Evolutionary conservation across 2,797 vertebrate species (phyloP).

Genomic region (Pogonophryne albipinna): DNA sequence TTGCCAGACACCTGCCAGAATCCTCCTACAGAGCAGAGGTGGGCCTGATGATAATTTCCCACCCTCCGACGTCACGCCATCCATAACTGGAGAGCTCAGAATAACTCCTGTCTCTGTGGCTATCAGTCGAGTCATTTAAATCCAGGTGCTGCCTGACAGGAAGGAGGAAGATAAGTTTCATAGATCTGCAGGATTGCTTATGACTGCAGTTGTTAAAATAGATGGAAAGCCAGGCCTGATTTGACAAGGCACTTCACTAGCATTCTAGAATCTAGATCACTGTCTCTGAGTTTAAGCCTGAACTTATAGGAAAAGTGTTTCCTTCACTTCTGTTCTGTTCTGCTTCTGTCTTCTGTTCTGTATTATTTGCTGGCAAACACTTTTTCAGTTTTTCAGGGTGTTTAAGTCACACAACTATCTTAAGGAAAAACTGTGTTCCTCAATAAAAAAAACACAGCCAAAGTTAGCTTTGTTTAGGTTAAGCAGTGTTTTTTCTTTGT

Average conservation of each 20-base stretch:
- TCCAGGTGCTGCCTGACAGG: conserved; percentile 66
- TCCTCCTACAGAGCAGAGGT: neutral
- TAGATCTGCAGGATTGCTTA: conserved; percentile 71
- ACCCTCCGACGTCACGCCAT: conserved; percentile 15
- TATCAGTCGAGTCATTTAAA: conserved; percentile 61
- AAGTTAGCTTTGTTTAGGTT: too few species aligned
- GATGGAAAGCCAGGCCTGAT: conserved; percentile 51
- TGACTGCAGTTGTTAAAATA: conserved; percentile 73
- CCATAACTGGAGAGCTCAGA: conserved; percentile 17
- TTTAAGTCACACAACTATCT: too few species aligned
- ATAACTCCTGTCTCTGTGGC: conserved; percentile 42
- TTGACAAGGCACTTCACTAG: conserved; percentile 52
- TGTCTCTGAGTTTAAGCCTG: conserved; percentile 20
- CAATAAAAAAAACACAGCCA: too few species aligned
- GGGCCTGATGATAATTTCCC: conserved; percentile 11
- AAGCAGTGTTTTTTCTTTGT: too few species aligned
- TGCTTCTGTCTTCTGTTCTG: neutral
- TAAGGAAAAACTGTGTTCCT: too few species aligned
- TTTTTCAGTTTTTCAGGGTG: too few species aligned
- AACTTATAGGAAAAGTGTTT: conserved; percentile 1
- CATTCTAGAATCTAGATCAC: conserved; percentile 39
- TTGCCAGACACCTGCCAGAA: conserved; percentile 23
- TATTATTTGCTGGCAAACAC: too few species aligned
- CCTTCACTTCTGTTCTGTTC: neutral
- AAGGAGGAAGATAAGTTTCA: conserved; percentile 51